A percentile compares a stretch with the other conserved stretches of the same genome.
Evolutionary conservation across 2,797 vertebrate species (phyloP).

Genomic region (Hypotaenidia okinawae): DNA sequence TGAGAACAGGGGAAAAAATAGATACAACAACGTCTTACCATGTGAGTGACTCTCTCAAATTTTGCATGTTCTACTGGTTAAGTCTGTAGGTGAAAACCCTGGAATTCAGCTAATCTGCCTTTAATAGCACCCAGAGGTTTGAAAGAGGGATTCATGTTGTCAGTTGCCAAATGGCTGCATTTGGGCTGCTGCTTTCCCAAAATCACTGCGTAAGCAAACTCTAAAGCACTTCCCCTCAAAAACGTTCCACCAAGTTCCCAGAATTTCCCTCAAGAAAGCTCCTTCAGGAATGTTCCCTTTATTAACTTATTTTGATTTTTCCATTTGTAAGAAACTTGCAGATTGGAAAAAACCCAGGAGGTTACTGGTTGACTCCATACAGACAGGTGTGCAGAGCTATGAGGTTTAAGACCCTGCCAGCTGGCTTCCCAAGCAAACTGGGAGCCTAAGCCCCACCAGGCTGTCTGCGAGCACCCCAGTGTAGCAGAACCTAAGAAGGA

Average conservation of each 20-base stretch:
- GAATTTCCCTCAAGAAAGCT: background rate
- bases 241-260: background rate
- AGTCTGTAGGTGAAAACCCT: background rate
- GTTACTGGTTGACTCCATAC: background rate
- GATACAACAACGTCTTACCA: slow-evolving; percentile 95
- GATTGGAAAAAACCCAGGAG: background rate
- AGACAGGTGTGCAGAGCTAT: background rate
- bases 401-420: background rate
- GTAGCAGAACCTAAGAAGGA: background rate
- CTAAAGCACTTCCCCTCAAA: background rate
- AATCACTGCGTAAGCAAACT: background rate
- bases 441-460: background rate
- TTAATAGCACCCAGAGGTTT: background rate
- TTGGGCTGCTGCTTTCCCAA: background rate
- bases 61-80: background rate
- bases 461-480: background rate
- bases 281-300: background rate
- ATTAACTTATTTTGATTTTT: background rate
- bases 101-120: background rate
- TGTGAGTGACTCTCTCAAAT: slow-evolving; percentile 81
- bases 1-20: slow-evolving; percentile 95
- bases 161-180: background rate
- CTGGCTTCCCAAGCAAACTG: background rate
- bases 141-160: background rate
- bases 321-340: background rate